phyloP scores from a whole-genome alignment of 2,113 vertebrate genomes.

The Psophia crepitans region DNA sequence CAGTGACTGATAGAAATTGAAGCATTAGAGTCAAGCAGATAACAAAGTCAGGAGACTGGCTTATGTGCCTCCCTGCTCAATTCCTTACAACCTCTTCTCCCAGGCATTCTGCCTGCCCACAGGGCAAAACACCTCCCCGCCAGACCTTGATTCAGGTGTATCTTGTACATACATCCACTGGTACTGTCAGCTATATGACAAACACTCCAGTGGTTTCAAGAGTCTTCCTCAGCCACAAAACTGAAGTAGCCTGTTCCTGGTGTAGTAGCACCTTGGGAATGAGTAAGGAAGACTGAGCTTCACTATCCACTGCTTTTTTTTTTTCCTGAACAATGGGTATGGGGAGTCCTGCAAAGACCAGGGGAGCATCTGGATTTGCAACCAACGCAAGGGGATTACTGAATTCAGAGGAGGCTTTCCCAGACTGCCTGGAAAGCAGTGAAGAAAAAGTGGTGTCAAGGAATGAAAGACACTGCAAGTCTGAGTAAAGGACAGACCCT shows the following conservation, averaged over 20 bases:
- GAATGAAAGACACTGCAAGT: not conserved
- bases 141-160: not conserved
- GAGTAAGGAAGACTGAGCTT: not conserved
- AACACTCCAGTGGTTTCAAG: not conserved
- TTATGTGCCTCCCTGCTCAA: not conserved
- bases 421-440: not conserved
- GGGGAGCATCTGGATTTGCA: not conserved
- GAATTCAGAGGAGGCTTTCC: not conserved
- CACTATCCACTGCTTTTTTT: rapidly evolving
- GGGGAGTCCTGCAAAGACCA: not conserved
- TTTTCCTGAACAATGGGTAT: not conserved
- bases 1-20: not conserved
- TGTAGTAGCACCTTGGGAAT: not conserved
- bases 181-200: not conserved
- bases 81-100: not conserved
- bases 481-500: rapidly evolving
- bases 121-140: not conserved
- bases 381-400: not conserved
- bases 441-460: not conserved
- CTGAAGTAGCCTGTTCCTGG: not conserved
- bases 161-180: not conserved
- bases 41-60: not conserved
- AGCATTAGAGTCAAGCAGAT: not conserved
- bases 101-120: not conserved
- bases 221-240: not conserved